These are phyloP conservation scores for Ameiurus melas DNA, from an alignment of 2,113 vertebrate species.

Conservation along the genomic window DNA sequence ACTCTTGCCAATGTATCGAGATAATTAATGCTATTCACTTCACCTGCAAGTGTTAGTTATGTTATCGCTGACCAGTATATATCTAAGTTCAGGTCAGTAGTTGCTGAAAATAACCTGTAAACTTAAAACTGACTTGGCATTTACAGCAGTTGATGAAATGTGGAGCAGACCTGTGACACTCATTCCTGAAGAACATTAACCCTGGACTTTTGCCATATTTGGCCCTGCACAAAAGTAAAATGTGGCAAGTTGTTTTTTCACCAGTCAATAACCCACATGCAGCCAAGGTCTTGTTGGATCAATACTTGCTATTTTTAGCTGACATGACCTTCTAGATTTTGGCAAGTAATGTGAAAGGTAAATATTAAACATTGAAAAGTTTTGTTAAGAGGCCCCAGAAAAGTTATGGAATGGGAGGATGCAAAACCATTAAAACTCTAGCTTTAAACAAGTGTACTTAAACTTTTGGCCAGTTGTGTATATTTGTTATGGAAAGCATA, in stretches of 20 bases:
- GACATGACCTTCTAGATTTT: constrained; percentile 44
- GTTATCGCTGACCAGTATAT: background rate
- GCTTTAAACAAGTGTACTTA: background rate
- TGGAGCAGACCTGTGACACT: background rate
- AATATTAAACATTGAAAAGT: constrained; percentile 57
- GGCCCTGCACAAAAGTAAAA: constrained; percentile 17
- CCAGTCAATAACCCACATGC: constrained; percentile 44
- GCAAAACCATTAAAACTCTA: background rate
- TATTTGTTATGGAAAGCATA: background rate
- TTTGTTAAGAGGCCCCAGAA: background rate
- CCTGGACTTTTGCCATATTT: constrained; percentile 48
- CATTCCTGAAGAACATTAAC: constrained; percentile 4
- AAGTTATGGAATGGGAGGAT: background rate
- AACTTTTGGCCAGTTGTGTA: background rate
- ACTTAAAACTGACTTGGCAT: background rate
- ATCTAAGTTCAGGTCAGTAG: constrained; percentile 11
- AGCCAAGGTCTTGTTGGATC: constrained; percentile 48
- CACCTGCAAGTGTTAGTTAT: too few relatives aligned
- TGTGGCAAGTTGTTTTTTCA: constrained; percentile 14
- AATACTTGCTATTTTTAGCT: constrained; percentile 71
- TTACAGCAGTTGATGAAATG: constrained; percentile 13
- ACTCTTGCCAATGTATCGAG: too few relatives aligned
- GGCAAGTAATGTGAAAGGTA: constrained; percentile 44
- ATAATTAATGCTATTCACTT: too few relatives aligned
- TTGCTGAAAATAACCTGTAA: constrained; percentile 24